Conservation (phyloP, 1,140 invertebrate species). For the Druon quercuslanigerum region DNA sequence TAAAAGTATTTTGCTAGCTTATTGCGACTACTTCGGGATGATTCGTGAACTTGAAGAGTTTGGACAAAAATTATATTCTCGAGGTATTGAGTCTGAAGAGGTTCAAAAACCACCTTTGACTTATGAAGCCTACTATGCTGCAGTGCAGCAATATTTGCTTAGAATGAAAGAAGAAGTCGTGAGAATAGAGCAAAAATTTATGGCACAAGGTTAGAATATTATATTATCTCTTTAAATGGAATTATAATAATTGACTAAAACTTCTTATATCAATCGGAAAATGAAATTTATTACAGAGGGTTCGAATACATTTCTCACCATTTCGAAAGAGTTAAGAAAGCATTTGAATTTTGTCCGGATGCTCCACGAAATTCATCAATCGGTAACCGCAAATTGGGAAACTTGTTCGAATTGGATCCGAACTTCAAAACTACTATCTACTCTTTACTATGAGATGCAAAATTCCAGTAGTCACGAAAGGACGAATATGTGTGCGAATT, state of each 20-base stretch:
- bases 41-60: slow-evolving; percentile 66
- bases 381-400: slow-evolving; percentile 65
- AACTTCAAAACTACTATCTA: slow-evolving; percentile 70
- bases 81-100: slow-evolving; percentile 37
- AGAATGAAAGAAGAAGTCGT: slow-evolving; percentile 61
- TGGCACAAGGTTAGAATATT: slow-evolving; percentile 64
- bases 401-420: slow-evolving; percentile 64
- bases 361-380: slow-evolving; percentile 72
- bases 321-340: slow-evolving; percentile 64
- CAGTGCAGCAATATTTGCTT: slow-evolving; percentile 57
- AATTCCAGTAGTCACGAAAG: slow-evolving; percentile 68
- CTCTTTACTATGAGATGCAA: slow-evolving; percentile 71
- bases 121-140: slow-evolving; percentile 68
- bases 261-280: slow-evolving; percentile 32
- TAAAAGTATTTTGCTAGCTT: slow-evolving; percentile 62
- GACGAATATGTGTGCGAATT: slow-evolving; percentile 72
- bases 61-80: slow-evolving; percentile 55
- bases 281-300: slow-evolving; percentile 53
- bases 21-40: slow-evolving; percentile 67
- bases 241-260: slow-evolving; percentile 17
- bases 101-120: slow-evolving; percentile 62
- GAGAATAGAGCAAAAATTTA: slow-evolving; percentile 62
- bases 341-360: slow-evolving; percentile 68
- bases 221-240: neutral
- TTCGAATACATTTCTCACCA: slow-evolving; percentile 69